phyloP scores from a whole-genome alignment of 2,888 invertebrate genomes.

The Harpagoxenus sublaevis region DNA sequence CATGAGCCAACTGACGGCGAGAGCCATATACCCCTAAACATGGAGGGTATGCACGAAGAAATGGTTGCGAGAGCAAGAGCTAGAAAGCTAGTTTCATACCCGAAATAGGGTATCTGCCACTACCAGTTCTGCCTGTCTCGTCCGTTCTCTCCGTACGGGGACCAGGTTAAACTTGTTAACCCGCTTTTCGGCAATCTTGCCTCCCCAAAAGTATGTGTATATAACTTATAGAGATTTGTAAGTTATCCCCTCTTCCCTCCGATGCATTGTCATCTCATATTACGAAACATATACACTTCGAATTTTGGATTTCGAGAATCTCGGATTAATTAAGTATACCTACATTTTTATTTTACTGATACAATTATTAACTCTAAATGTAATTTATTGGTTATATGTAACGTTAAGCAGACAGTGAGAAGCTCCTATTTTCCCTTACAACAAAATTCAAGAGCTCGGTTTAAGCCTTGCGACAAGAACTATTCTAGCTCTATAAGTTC shows the following conservation, averaged over 20 bases:
- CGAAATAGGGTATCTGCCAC: slow-evolving; percentile 61
- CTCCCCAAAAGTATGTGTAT: not conserved
- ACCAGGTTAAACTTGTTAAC: slow-evolving; percentile 41
- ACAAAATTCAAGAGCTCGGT: not conserved
- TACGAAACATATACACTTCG: not conserved
- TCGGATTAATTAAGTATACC: not conserved
- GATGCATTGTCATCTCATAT: not conserved
- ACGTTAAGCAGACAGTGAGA: not conserved
- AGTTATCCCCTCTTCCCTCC: not conserved
- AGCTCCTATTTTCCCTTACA: not conserved
- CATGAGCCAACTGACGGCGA: slow-evolving; percentile 84
- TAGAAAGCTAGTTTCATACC: slow-evolving; percentile 55
- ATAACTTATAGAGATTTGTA: not conserved
- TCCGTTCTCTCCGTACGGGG: not conserved
- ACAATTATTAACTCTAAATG: not conserved
- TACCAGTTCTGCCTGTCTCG: slow-evolving; percentile 47
- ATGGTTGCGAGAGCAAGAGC: slow-evolving; percentile 24
- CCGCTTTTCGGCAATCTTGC: slow-evolving; percentile 10
- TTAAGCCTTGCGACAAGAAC: not conserved
- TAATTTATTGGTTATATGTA: not conserved
- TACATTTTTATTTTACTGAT: not conserved
- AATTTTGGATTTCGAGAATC: not conserved
- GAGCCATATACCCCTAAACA: slow-evolving; percentile 68
- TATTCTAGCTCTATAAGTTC: not conserved
- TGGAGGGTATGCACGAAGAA: slow-evolving; percentile 30